Conservation (phyloP, 1,140 invertebrate genomes). For the Drosophila guanche region DNA sequence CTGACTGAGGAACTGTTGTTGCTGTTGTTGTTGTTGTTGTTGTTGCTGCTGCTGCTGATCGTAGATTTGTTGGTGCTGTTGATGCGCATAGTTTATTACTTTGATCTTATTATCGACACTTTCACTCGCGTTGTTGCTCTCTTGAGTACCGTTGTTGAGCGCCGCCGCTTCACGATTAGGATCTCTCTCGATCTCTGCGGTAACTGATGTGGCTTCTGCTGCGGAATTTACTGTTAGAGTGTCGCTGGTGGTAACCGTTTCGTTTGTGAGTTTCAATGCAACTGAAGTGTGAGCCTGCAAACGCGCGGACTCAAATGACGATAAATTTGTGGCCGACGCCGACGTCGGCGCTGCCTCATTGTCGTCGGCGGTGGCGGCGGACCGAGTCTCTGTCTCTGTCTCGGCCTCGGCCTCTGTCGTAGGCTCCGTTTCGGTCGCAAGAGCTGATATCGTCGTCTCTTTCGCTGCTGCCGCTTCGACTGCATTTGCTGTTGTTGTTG, state of each 20-base stretch:
- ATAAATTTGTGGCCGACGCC: constrained; percentile 69
- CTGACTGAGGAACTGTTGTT: constrained; percentile 60
- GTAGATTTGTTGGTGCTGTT: constrained; percentile 46
- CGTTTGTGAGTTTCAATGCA: constrained; percentile 20
- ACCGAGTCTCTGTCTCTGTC: constrained; percentile 31
- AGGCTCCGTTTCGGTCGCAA: constrained; percentile 38
- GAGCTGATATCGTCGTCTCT: constrained; percentile 58
- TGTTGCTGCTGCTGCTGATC: constrained; percentile 47
- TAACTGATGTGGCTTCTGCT: constrained; percentile 20
- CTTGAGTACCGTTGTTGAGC: constrained; percentile 68
- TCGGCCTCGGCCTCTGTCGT: constrained; percentile 18
- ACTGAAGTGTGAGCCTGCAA: constrained; percentile 75
- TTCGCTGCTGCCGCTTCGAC: constrained; percentile 45
- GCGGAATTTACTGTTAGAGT: constrained; percentile 37
- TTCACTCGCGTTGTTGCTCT: constrained; percentile 66
- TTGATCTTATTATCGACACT: constrained; percentile 74
- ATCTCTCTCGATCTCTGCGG: constrained; percentile 23
- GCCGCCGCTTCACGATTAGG: constrained; percentile 24
- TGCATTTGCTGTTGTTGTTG: constrained; percentile 13
- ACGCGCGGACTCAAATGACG: constrained; percentile 70
- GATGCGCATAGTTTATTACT: constrained; percentile 77
- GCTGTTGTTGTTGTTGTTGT: constrained; percentile 49
- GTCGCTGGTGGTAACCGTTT: constrained; percentile 55
- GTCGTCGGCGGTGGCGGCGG: constrained; percentile 17
- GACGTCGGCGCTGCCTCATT: constrained; percentile 31